A percentile compares a stretch with the other conserved stretches of the same genome.
phyloP scores from a whole-genome alignment of 2,888 invertebrate genomes.

The Lasioglossum zephyrum region DNA sequence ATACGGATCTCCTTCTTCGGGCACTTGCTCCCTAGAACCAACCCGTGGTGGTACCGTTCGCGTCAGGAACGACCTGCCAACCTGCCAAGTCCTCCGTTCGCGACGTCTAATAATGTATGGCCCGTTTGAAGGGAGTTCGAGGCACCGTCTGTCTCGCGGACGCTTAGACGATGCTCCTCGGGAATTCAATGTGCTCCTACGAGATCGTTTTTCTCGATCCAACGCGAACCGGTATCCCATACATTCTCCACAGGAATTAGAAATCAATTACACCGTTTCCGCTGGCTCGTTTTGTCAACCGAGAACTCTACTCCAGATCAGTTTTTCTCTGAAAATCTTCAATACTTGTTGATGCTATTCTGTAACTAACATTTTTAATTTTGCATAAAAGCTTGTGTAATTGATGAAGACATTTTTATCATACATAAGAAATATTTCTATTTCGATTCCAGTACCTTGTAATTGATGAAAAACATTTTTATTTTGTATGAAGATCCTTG shows the following conservation, averaged over 20 bases:
- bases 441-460: too few species aligned
- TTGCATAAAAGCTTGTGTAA: too few species aligned
- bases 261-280: neutral
- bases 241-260: neutral
- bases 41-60: slow-evolving; percentile 17
- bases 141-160: neutral
- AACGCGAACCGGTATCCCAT: neutral
- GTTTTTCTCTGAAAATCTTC: too few species aligned
- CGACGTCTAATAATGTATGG: slow-evolving; percentile 2
- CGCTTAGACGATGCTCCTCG: neutral
- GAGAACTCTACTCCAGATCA: neutral
- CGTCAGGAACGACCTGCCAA: slow-evolving; percentile 44
- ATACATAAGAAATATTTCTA: too few species aligned
- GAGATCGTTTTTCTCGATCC: neutral
- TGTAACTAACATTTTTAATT: too few species aligned
- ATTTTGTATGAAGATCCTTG: too few species aligned
- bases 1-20: slow-evolving; percentile 72
- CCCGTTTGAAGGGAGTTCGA: slow-evolving; percentile 9
- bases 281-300: neutral
- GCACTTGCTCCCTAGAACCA: slow-evolving; percentile 27
- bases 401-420: too few species aligned
- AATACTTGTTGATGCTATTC: too few species aligned
- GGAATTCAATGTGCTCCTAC: slow-evolving; percentile 5
- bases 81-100: slow-evolving; percentile 22
- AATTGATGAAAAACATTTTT: too few species aligned